Base-by-base conservation (phyloP, 2,797 vertebrate species). In the Acrossocheilus fasciatus region DNA sequence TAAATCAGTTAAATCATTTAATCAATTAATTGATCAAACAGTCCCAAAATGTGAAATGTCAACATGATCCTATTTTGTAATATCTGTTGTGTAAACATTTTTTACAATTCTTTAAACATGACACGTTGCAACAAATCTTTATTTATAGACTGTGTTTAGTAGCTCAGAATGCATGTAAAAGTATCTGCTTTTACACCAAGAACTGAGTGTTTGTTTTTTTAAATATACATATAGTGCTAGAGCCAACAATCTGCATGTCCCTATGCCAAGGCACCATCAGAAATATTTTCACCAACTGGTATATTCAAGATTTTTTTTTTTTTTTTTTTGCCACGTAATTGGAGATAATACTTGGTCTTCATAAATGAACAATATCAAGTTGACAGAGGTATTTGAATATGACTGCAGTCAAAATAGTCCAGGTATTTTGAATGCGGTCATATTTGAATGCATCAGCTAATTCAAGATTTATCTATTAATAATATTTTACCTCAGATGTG, bases 201-300 rank as follows among this genome's bases (percentile, higher is more conserved):
- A 82, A 59, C 43, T 70, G 41, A 50, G 6, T 45, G 62, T 26
- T 26, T 26, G 26, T 26, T 26, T 26, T 26, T 26, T 26, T 26
- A 26, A 26, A 26, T 26, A 26, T 41, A 41, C 7, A 41, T 47
- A 17, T 18, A 72, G 26, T 23, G 26, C 20, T 64, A 59, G 66
- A 86, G 68, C 23, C 52, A 80, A 41, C 17, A 39, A 64, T 59
- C 70, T 82, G 36, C 26, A 45, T n/a, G 23, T 64, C 23, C 20
- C 47, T 54, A 11, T 41, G n/a, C 23, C 75, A 43, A 43, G n/a
- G 18, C 30, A 15, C 17, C 70, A 81, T 54, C 39, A 76, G 30
- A 81, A 82, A 64, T 68, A 20, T 41, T 68, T 79, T 26, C 75
- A 73, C 70, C 81, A 88, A 77, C 57, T 88, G 77, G 45, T 43